These are phyloP conservation scores for Platycheirus albimanus DNA, from an alignment of 2,888 invertebrate species.

Conservation along the genomic window DNA sequence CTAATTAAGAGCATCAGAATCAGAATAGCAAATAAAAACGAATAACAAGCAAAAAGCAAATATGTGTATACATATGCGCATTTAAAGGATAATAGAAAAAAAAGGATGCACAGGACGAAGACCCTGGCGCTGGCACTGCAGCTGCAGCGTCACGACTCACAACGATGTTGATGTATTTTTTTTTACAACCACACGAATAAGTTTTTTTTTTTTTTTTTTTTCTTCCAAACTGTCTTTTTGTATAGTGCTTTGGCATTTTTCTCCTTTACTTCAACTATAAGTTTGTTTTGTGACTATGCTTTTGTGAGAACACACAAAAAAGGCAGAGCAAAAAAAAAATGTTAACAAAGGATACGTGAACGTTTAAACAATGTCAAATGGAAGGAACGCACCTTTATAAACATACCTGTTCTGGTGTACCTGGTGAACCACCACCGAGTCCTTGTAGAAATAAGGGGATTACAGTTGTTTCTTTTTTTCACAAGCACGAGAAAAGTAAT, in stretches of 20 bases:
- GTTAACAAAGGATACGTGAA: conserved; percentile 47
- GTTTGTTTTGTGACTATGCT: too few species aligned
- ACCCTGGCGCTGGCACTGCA: too few species aligned
- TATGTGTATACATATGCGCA: conserved; percentile 47
- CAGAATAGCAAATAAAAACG: conserved; percentile 65
- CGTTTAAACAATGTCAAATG: conserved; percentile 37
- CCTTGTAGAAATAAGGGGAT: neutral
- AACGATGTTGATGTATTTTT: neutral
- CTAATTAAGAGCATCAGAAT: conserved; percentile 70
- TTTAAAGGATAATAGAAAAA: conserved; percentile 41
- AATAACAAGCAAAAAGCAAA: conserved; percentile 65
- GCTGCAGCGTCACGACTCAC: too few species aligned
- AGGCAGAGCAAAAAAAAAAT: neutral
- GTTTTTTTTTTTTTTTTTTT: too few species aligned
- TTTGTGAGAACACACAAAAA: conserved; percentile 34
- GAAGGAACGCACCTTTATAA: conserved; percentile 41
- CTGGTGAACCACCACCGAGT: neutral
- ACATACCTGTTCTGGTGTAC: neutral
- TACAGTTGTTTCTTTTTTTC: neutral
- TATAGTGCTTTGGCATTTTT: conserved; percentile 19
- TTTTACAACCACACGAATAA: too few species aligned
- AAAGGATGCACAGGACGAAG: conserved; percentile 1
- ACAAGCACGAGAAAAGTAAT: conserved; percentile 20
- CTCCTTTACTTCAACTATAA: too few species aligned
- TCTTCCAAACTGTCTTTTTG: too few species aligned